Percentiles rank a stretch among this genome's conserved stretches.
Evolutionary conservation across 2,797 vertebrate genomes (phyloP).

Genomic region (Cryptoprocta ferox): DNA sequence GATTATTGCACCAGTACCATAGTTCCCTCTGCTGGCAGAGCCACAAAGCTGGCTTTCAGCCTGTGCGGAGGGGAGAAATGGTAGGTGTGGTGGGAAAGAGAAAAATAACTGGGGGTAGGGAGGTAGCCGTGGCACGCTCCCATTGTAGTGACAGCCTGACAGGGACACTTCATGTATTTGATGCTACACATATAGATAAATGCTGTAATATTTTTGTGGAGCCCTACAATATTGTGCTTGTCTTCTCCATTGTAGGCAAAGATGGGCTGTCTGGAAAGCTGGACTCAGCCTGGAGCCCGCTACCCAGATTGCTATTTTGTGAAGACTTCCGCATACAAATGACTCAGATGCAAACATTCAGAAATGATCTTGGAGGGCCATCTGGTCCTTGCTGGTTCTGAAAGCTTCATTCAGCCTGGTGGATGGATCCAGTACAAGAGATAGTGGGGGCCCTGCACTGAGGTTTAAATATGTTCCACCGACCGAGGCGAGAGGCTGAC

Average conservation of each 20-base stretch:
- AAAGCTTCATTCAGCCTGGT: constrained; percentile 86
- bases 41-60: constrained; percentile 38
- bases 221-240: constrained; percentile 49
- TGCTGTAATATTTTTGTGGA: constrained; percentile 64
- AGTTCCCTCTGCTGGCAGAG: constrained; percentile 71
- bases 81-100: not conserved
- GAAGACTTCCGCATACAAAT: constrained; percentile 74
- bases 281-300: constrained; percentile 66
- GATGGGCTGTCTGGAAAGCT: constrained; percentile 66
- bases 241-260: constrained; percentile 68
- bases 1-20: constrained; percentile 49
- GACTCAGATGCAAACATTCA: constrained; percentile 81
- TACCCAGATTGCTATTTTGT: constrained; percentile 74
- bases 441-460: constrained; percentile 82
- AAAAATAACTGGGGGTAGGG: not conserved
- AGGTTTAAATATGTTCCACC: not conserved
- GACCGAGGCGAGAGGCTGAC: not conserved
- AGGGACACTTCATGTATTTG: constrained; percentile 65
- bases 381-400: constrained; percentile 88
- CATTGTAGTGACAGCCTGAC: constrained; percentile 48
- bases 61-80: not conserved
- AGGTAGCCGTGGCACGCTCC: not conserved
- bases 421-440: constrained; percentile 87
- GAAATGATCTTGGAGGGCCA: constrained; percentile 85
- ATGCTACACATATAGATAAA: constrained; percentile 71